Percentiles rank a stretch among this genome's conserved stretches.
Evolutionary conservation across 1,140 invertebrate species (phyloP).

Genomic region (Sinella curviseta): DNA sequence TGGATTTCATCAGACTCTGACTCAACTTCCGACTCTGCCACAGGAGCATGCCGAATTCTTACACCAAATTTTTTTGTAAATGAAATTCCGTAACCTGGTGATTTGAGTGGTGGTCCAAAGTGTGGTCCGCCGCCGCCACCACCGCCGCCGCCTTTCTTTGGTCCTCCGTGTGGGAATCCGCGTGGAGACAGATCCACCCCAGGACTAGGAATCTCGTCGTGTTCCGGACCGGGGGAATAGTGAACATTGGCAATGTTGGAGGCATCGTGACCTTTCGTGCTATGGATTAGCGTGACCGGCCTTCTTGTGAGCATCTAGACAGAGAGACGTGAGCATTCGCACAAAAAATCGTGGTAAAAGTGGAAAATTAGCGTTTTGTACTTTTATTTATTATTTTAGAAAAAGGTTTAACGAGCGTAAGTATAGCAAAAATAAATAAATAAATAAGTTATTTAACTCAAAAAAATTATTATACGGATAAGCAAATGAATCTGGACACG

Average conservation of each 20-base stretch:
- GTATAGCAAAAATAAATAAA: no score
- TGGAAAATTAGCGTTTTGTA: not conserved
- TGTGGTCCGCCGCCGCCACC: not conserved
- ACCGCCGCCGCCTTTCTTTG: not conserved
- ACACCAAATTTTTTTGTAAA: constrained; percentile 44
- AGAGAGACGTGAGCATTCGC: not conserved
- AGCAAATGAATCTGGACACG: no score
- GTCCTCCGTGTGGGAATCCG: constrained; percentile 31
- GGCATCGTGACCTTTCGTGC: constrained; percentile 45
- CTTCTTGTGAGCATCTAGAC: constrained; percentile 42
- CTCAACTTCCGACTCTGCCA: not conserved
- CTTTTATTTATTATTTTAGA: constrained; percentile 10
- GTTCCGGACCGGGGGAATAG: constrained; percentile 45
- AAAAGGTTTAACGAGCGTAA: no score
- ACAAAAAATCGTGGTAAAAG: not conserved
- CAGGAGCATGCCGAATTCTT: constrained; percentile 27
- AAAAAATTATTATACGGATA: no score
- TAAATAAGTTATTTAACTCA: no score
- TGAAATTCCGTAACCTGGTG: constrained; percentile 36
- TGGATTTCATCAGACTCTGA: not conserved
- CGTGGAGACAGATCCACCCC: constrained; percentile 41
- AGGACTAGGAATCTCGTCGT: constrained; percentile 40
- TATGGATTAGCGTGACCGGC: constrained; percentile 43
- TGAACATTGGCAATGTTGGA: constrained; percentile 46
- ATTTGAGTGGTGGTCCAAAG: constrained; percentile 23